phyloP scores from a whole-genome alignment of 2,888 invertebrate genomes.

The Thereva unica region DNA sequence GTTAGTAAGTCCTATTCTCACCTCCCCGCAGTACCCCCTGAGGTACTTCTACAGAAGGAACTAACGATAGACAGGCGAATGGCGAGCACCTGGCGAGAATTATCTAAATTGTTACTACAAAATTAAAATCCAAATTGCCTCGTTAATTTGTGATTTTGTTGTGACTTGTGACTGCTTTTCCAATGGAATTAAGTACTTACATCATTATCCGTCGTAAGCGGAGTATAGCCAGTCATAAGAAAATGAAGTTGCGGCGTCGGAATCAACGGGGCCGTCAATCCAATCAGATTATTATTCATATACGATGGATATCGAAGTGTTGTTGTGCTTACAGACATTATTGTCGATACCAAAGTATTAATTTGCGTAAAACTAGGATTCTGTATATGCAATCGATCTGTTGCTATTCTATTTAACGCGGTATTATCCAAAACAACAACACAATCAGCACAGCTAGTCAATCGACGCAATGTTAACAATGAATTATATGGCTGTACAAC shows the following conservation, averaged over 20 bases:
- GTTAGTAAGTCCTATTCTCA: too few species aligned
- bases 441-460: conserved; percentile 95
- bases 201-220: conserved; percentile 86
- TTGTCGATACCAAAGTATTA: conserved; percentile 95
- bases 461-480: conserved; percentile 86
- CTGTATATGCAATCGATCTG: conserved; percentile 90
- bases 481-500: conserved; percentile 98
- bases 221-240: conserved; percentile 98
- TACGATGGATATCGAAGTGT: conserved; percentile 90
- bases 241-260: conserved; percentile 98
- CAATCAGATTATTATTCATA: conserved; percentile 97
- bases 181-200: conserved; percentile 47
- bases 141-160: too few species aligned
- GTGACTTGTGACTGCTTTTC: too few species aligned
- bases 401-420: conserved; percentile 90
- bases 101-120: too few species aligned
- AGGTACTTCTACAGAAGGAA: too few species aligned
- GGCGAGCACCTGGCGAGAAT: too few species aligned
- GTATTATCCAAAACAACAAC: conserved; percentile 98
- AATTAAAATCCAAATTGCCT: too few species aligned
- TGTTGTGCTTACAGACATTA: conserved; percentile 98
- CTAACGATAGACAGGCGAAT: too few species aligned
- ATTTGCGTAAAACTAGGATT: conserved; percentile 97
- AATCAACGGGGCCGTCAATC: conserved; percentile 91
- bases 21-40: too few species aligned